A percentile compares a stretch with the other conserved stretches of the same genome.
phyloP scores from a whole-genome alignment of 2,888 invertebrate species.

The Hyppa rectilinea region DNA sequence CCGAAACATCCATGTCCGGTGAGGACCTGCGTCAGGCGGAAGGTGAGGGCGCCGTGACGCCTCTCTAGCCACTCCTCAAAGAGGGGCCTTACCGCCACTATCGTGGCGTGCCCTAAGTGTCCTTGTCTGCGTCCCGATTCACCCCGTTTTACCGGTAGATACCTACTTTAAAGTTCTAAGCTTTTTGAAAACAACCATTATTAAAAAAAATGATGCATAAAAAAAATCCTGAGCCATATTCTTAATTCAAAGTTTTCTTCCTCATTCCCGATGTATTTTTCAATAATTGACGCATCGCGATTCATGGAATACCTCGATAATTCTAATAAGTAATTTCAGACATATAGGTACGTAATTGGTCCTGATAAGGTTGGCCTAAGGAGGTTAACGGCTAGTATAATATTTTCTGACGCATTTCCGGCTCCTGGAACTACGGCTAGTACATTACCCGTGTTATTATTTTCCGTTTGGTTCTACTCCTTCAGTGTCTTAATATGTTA shows the following conservation, averaged over 20 bases:
- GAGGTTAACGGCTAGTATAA: slow-evolving; percentile 30
- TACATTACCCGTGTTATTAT: background rate
- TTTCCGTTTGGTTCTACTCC: background rate
- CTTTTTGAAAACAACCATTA: background rate
- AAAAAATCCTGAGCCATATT: background rate
- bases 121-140: too few relatives aligned
- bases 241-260: slow-evolving; percentile 7
- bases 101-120: too few relatives aligned
- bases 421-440: slow-evolving; percentile 19
- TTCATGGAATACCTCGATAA: slow-evolving; percentile 27
- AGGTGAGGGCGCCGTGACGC: too few relatives aligned
- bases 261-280: slow-evolving; percentile 6
- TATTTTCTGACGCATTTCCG: slow-evolving; percentile 36
- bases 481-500: background rate
- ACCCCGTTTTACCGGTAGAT: too few relatives aligned
- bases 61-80: too few relatives aligned
- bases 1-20: too few relatives aligned
- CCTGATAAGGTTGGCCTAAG: slow-evolving; percentile 30
- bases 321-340: slow-evolving; percentile 30
- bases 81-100: too few relatives aligned
- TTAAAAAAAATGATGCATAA: background rate
- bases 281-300: slow-evolving; percentile 36
- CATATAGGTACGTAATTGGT: slow-evolving; percentile 10
- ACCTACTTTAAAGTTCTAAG: background rate
- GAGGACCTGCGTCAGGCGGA: too few relatives aligned